phyloP scores from a whole-genome alignment of 1,140 invertebrate genomes.

The Varroa destructor region DNA sequence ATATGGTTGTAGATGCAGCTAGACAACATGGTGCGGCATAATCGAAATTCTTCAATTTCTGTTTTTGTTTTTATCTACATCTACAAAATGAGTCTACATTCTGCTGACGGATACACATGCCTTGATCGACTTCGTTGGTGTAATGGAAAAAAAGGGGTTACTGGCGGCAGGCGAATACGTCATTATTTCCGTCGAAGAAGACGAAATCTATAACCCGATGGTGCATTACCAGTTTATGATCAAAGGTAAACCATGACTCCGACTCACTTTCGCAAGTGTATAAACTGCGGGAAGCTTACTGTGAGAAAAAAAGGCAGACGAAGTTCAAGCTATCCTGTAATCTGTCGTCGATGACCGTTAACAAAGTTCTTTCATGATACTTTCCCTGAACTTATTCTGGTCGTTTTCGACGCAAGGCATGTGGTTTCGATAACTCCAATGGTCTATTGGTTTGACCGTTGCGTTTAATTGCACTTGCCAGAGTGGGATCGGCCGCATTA shows the following conservation, averaged over 20 bases:
- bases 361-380: no score
- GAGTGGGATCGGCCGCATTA: conserved; percentile 18
- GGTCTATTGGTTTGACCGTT: not conserved
- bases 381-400: no score
- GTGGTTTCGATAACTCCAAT: no score
- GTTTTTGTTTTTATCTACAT: no score
- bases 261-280: conserved; percentile 3
- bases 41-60: no score
- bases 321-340: no score
- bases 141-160: conserved; percentile 52
- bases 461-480: conserved; percentile 34
- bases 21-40: no score
- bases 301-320: no score
- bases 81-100: conserved; percentile 55
- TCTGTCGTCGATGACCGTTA: no score
- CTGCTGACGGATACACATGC: conserved; percentile 70
- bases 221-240: conserved; percentile 51
- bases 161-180: conserved; percentile 62
- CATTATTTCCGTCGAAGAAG: conserved; percentile 69
- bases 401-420: no score
- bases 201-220: conserved; percentile 62
- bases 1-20: no score
- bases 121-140: conserved; percentile 59
- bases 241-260: conserved; percentile 46
- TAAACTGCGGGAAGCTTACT: not conserved